Evolutionary conservation across 1,140 invertebrate species (phyloP), one percentile per base, ranked within the genome.

Genomic region (Saccostrea cuccullata): DNA sequence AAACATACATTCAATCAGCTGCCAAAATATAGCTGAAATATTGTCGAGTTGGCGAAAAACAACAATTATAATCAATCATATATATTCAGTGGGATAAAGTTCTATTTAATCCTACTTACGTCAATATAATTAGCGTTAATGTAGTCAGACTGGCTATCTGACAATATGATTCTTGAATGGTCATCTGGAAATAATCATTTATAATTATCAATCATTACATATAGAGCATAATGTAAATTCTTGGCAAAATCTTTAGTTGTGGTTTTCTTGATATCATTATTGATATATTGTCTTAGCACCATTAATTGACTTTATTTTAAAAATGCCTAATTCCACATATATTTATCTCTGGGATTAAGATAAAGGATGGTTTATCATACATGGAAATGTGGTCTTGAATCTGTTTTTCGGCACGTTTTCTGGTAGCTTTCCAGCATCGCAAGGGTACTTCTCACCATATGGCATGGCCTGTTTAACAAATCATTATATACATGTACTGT

Each of bases 311-410:
- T 3, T 8, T 9, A 6, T 47, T 47, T 6, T 6, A 6, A 9
- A 8, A 47, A 47, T 47, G 6, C 47, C 47, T 5, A 47, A 0
- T 9, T 0, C 47, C 2, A 47, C 5, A 47, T 47, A 8, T 2
- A 47, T 47, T 47, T 5, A 8, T 9, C 5, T 47, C 47, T 3
- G 0, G 0, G 6, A 47, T 3, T 6, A 9, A 47, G 0, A 9
- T 47, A 47, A 47, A 9, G 5, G 5, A 9, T 8, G 47, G 6
- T 8, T 47, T 47, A n/a, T 23, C 60, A 20, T 67, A 67, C 60
- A 67, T 26, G 91, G 86, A 5, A 90, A 88, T 47, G 83, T 90
- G 84, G 88, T 91, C 47, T 20, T 90, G 13, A 88, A 90, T 55
- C 84, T 91, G 4, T 64, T 82, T 85, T 88, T 60, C 12, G 23